These are phyloP conservation scores for Ciconia boyciana DNA, from an alignment of 2,113 vertebrate species.

Conservation along the genomic window DNA sequence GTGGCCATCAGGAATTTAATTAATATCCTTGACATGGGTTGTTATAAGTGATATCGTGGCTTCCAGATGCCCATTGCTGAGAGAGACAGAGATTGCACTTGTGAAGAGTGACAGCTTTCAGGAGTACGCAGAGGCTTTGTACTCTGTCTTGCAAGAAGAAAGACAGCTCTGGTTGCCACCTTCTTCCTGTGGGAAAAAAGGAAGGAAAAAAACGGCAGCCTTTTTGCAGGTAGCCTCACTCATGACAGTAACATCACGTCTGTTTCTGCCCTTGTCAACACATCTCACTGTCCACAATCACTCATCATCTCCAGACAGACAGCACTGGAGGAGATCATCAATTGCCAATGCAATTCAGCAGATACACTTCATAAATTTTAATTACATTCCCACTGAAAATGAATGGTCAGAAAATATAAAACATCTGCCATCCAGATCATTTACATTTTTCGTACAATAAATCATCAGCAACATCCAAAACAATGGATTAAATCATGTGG, in stretches of 20 bases:
- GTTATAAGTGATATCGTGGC: background rate
- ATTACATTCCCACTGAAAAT: conserved; percentile 94
- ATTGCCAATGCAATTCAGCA: conserved; percentile 96
- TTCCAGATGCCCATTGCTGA: conserved; percentile 62
- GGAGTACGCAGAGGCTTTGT: conserved; percentile 25
- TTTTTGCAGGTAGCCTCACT: conserved; percentile 70
- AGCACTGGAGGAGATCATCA: conserved; percentile 90
- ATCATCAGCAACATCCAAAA: conserved; percentile 89
- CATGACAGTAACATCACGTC: conserved; percentile 78
- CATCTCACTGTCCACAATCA: conserved; percentile 87
- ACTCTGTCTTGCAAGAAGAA: conserved; percentile 55
- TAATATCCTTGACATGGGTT: conserved; percentile 3
- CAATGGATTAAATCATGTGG: conserved; percentile 78
- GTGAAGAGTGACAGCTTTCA: conserved; percentile 55
- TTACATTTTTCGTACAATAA: conserved; percentile 90
- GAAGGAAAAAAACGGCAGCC: background rate
- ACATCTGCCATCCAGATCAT: conserved; percentile 97
- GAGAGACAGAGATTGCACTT: conserved; percentile 39
- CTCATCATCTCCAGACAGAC: conserved; percentile 90
- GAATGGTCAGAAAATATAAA: conserved; percentile 99
- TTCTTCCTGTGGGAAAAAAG: conserved; percentile 66
- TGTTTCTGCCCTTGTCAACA: conserved; percentile 91
- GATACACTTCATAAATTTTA: conserved; percentile 99
- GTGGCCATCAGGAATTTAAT: conserved; percentile 54
- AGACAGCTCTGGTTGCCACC: conserved; percentile 57